These are phyloP conservation scores for Sycobia sp. DNA, from an alignment of 1,140 invertebrate species.

Conservation along the genomic window DNA sequence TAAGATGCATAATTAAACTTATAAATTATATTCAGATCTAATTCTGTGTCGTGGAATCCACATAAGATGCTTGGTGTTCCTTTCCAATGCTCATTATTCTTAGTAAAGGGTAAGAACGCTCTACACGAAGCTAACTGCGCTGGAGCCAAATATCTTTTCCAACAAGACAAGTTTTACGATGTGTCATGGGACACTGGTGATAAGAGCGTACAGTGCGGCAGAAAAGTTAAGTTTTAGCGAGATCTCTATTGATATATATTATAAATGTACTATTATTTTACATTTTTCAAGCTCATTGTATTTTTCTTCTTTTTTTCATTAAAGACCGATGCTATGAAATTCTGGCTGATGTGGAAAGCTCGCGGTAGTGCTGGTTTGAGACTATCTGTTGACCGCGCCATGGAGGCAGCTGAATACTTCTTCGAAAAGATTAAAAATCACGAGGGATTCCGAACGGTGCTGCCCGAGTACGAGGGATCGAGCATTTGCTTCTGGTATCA, in stretches of 20 bases:
- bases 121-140: constrained; percentile 78
- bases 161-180: constrained; percentile 93
- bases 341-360: constrained; percentile 92
- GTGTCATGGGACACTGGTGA: constrained; percentile 88
- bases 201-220: constrained; percentile 91
- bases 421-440: constrained; percentile 56
- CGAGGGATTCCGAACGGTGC: constrained; percentile 68
- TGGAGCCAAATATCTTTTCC: constrained; percentile 85
- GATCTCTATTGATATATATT: background rate
- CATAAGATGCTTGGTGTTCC: constrained; percentile 90
- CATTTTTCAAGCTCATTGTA: background rate
- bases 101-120: constrained; percentile 70
- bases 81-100: constrained; percentile 84
- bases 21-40: constrained; percentile 63
- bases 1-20: too few relatives aligned
- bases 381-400: constrained; percentile 68
- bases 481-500: constrained; percentile 90
- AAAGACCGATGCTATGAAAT: constrained; percentile 86
- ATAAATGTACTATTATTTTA: background rate
- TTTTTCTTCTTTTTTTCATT: background rate
- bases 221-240: constrained; percentile 67
- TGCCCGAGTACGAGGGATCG: constrained; percentile 71
- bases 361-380: constrained; percentile 68
- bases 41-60: constrained; percentile 92
- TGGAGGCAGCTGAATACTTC: constrained; percentile 68